Evolutionary conservation across 2,888 invertebrate species (phyloP), one percentile per base, ranked within the genome.

Genomic region (Drosophila macrospina): DNA sequence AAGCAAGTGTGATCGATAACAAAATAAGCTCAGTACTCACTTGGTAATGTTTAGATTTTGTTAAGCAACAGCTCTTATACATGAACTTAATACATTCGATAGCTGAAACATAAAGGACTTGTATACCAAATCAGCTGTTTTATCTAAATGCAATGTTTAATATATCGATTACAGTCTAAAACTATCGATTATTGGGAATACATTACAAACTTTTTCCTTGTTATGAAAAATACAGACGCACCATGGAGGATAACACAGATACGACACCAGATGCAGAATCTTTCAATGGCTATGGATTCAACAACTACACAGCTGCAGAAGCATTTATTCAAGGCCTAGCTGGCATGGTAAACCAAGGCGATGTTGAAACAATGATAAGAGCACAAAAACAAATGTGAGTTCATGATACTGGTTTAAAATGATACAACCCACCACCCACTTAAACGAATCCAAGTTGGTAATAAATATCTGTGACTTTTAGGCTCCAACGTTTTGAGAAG

Each of bases 401-500:
- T 51, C 10, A 36, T 5, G 1, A 15, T 24, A 28, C 24, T 4
- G n/a, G 10, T 47, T 42, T 10, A 26, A 10, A 10, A 1, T 26
- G 15, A 13, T 16, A 10, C 7, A 6, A 4, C 16, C 13, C 34
- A 30, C 8, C 15, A 34, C 16, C 48, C 42, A 42, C 41, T 16
- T 2, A 44, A 13, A 13, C 1, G 20, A 16, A 16, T 16, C 5
- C 37, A 7, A 36, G 13, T 36, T 13, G 36, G 1, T 6, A 48
- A 13, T 26, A 24, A 13, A 16, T 20, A 24, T 5, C n/a, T 34
- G 15, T 10, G 13, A 5, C 6, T 28, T 56, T 2, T 90, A 98
- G 98, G 97, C 92, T 99, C 26, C 97, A 97, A 88, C 94, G 99
- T 59, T 99, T 99, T 93, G 99, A 99, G 90, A 99, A 99, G 92